Conservation (phyloP, 2,113 vertebrate genomes). For the Sakesphorus luctuosus region DNA sequence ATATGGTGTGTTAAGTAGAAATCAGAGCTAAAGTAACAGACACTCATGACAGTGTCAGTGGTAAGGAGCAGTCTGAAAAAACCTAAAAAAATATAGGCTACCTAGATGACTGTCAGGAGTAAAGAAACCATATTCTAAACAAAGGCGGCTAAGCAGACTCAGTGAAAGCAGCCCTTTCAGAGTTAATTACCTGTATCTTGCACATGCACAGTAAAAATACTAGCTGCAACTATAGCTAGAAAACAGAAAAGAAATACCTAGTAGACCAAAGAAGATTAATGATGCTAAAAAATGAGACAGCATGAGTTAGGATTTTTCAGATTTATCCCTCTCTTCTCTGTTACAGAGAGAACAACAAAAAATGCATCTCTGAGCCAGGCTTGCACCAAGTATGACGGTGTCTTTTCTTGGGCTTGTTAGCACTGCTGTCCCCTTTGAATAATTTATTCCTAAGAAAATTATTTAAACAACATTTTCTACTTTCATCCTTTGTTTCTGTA, state of each 20-base stretch:
- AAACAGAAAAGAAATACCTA: neutral
- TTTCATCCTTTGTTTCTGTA: neutral
- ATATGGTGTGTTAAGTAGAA: neutral
- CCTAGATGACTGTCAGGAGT: neutral
- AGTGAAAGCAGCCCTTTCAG: neutral
- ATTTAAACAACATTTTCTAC: neutral
- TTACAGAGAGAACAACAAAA: neutral
- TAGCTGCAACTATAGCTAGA: neutral
- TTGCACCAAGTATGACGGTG: neutral
- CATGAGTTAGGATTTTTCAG: neutral
- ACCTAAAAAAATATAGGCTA: neutral
- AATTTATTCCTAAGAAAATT: neutral
- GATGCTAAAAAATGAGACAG: neutral
- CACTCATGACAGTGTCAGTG: neutral
- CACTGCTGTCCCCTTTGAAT: neutral
- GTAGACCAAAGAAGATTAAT: neutral
- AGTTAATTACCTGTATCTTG: neutral
- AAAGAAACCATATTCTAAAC: neutral
- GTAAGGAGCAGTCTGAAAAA: neutral
- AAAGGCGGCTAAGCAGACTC: neutral
- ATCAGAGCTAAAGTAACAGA: neutral
- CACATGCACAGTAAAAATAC: fast-evolving
- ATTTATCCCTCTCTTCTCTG: neutral
- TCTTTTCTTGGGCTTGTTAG: neutral
- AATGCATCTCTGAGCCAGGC: neutral